A percentile compares a stretch with the other conserved stretches of the same genome.
These are phyloP conservation scores for Hirtodrosophila alboralis DNA, from an alignment of 2,888 invertebrate species.

Conservation along the genomic window DNA sequence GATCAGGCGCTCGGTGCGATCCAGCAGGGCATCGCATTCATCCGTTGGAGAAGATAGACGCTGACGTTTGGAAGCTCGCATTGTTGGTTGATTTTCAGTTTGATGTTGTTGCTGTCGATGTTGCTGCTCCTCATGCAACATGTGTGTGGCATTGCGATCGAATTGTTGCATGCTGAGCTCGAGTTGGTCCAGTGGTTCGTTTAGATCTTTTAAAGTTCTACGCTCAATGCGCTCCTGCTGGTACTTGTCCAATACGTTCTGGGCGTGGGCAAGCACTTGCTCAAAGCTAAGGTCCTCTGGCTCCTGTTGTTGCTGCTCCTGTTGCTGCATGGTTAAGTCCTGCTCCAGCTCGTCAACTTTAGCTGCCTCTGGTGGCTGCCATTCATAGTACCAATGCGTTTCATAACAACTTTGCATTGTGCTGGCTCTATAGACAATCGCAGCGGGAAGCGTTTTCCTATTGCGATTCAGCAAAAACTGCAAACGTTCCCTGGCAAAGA, in stretches of 20 bases:
- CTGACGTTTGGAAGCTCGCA: conserved; percentile 26
- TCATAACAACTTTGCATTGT: conserved; percentile 34
- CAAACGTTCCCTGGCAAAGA: conserved; percentile 67
- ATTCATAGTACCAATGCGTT: conserved; percentile 53
- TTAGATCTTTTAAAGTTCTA: conserved; percentile 25
- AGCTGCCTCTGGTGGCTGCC: conserved; percentile 17
- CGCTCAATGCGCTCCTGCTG: conserved; percentile 14
- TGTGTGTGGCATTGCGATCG: neutral
- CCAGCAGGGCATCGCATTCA: conserved; percentile 3
- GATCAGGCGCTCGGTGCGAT: conserved; percentile 27
- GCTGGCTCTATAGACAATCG: conserved; percentile 69
- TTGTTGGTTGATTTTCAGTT: conserved; percentile 17
- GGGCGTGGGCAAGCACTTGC: conserved; percentile 39
- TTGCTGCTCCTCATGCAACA: neutral
- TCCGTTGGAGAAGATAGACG: neutral
- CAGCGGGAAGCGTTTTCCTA: conserved; percentile 41
- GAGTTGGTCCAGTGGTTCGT: conserved; percentile 15
- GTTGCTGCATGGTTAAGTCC: neutral
- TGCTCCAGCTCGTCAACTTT: neutral
- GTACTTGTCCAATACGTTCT: conserved; percentile 26
- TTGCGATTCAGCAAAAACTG: conserved; percentile 33
- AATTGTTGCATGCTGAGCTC: conserved; percentile 11
- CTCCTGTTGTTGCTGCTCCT: conserved; percentile 7
- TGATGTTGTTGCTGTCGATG: neutral
- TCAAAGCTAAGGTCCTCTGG: conserved; percentile 14